Base-by-base conservation (phyloP, 2,797 vertebrate genomes). In the Synaphobranchus kaupii region DNA sequence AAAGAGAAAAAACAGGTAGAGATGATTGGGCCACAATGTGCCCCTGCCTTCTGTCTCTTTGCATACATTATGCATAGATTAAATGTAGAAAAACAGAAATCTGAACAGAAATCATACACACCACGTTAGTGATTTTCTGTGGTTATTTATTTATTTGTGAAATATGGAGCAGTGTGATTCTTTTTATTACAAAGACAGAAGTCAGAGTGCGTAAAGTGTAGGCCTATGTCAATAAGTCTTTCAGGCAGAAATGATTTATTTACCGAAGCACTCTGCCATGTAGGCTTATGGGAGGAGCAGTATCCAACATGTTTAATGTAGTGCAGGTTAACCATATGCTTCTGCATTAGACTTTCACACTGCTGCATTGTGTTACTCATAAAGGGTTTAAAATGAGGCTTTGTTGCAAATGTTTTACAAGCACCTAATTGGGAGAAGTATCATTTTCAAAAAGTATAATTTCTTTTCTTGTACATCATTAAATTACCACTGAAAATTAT, bases 11-110 rank as follows among this genome's bases (percentile, higher is more conserved):
- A 82, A 58, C 52, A 83, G 86, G 56, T 90, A 91, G 92, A 91
- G 91, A 94, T 93, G 12, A 86, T 95, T 94, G 95, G 94, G 44
- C 94, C 95, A 91, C 94, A 95, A 92, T 91, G 92, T 94, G 96
- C 93, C 91, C 88, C 92, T 93, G 93, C 95, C 94, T 95, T 94
- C 93, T 80, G 94, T 94, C 92, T 88, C 91, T 91, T 90, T 85
- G 88, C 92, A 94, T 95, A 95, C 91, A 91, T 88, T 91, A 94
- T 91, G 34, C 91, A 95, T 95, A 94, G 94, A 95, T 25, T 71
- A 78, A 80, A 25, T 81, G 78, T 48, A 28, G 78, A 81, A 81
- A 81, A 81, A 48, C 17, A 81, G 34, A 76, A 76, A 47, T 25
- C 17, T 22, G 76, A 80, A 22, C 44, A 31, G 44, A 44, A 1